Base-by-base conservation (phyloP, 2,797 vertebrate species). In the Furcifer pardalis region DNA sequence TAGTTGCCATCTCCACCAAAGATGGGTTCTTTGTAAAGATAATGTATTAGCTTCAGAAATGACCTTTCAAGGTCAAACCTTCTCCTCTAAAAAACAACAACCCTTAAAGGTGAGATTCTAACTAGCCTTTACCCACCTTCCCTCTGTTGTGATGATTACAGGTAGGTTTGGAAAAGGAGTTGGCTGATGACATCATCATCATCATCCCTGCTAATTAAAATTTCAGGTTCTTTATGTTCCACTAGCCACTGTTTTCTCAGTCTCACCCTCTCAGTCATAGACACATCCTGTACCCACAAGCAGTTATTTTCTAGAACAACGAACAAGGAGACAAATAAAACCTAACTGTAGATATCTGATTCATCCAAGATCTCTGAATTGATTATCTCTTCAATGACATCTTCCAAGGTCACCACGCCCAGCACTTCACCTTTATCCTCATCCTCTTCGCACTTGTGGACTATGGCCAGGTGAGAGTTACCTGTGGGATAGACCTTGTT, bases 321-420 rank as follows among this genome's bases (percentile, higher is more conserved):
- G 30, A n/a, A 42, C 10, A 44, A 56, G 5, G 30, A 68, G 21
- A 52, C 52, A 52, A 32, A 71, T 27, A 13, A 13, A 25, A 95
- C 90, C 97, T 97, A 94, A 98, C 98, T 98, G 94, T 97, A 99
- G 44, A 96, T 96, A 77, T 99, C 98, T 0, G 98, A 98, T 78
- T 99, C 98, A 0, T 99, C 98, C 92, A 99, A 93, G 91, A 99
- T 99, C 95, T 99, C 98, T 0, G 97, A 99, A 84, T 98, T 99
- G 92, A 99, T 99, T 68, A 99, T 99, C 95, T 99, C 98, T 94
- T 99, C 98, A 0, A 99, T 99, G 83, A 99, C 98, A 0, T 99
- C 98, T 91, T 99, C 98, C 15, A 99, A 95, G 0, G 98, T 99
- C 91, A 99, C 98, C 92, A 99, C 87, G 27, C 98, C 98, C 94